Evolutionary conservation across 2,888 invertebrate genomes (phyloP).

Genomic region (Nesidiocoris tenuis): DNA sequence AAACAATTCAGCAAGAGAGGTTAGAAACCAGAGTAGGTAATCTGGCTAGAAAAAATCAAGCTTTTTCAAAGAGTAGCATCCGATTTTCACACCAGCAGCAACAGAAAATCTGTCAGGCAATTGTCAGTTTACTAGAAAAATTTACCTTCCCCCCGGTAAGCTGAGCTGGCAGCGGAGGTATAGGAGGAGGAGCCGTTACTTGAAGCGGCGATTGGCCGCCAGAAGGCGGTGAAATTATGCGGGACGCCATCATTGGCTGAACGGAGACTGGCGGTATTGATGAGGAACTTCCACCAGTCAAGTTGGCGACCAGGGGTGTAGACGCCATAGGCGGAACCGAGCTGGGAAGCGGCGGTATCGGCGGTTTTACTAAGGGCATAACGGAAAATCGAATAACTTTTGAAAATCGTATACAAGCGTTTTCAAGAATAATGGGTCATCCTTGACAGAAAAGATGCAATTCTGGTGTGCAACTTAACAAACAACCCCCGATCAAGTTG

Average conservation of each 20-base stretch:
- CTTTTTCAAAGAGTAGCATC: no score
- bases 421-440: no score
- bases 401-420: no score
- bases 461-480: no score
- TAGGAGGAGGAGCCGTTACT: slow-evolving; percentile 38
- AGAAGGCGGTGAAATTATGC: slow-evolving; percentile 55
- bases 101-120: no score
- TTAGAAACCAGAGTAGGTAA: not conserved
- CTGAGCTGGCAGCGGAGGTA: slow-evolving; percentile 43
- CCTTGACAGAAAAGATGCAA: no score
- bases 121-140: not conserved
- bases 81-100: no score
- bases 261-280: slow-evolving; percentile 48
- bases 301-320: slow-evolving; percentile 51
- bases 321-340: not conserved
- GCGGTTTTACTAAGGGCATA: slow-evolving; percentile 45
- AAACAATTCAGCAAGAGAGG: not conserved
- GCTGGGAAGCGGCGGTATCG: slow-evolving; percentile 48
- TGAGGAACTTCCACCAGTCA: slow-evolving; percentile 54
- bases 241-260: slow-evolving; percentile 53
- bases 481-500: no score
- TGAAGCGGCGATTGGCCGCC: slow-evolving; percentile 50
- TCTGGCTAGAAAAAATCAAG: not conserved
- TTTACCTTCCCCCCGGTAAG: slow-evolving; percentile 34
- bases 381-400: not conserved